A percentile compares a stretch with the other conserved stretches of the same genome.
These are phyloP conservation scores for Numenius phaeopus DNA, from an alignment of 2,797 vertebrate species.

Conservation along the genomic window DNA sequence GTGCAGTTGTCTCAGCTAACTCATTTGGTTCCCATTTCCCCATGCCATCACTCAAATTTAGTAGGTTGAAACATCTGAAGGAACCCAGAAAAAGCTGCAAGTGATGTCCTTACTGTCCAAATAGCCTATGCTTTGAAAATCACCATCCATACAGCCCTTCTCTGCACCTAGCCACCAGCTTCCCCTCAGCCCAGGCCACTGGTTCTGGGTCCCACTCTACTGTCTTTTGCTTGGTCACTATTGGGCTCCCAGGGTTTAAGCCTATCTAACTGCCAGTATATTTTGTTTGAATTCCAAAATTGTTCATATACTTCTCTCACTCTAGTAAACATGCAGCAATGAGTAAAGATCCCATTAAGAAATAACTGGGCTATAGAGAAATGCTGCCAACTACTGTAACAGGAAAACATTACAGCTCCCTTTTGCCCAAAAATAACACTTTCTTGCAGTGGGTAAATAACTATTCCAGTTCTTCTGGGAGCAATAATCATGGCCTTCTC, in stretches of 20 bases:
- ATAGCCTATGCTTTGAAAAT: not conserved
- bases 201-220: not conserved
- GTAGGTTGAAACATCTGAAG: not conserved
- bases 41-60: not conserved
- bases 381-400: conserved; percentile 75
- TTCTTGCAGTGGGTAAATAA: conserved; percentile 9
- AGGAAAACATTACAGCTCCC: conserved; percentile 69
- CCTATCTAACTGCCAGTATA: not conserved
- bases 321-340: not conserved
- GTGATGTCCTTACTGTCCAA: not conserved
- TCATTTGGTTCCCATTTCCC: conserved; percentile 9
- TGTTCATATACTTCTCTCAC: not conserved
- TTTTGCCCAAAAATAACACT: conserved; percentile 43
- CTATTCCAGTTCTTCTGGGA: not conserved
- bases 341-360: conserved; percentile 10
- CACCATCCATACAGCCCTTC: not conserved
- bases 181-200: not conserved
- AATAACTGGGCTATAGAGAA: conserved; percentile 64
- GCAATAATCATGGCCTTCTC: not conserved
- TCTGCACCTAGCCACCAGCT: not conserved
- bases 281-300: not conserved
- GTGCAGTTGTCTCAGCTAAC: not conserved
- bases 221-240: rapidly evolving
- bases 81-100: not conserved
- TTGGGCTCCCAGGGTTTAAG: not conserved